Evolutionary conservation across 64 coral and sea anemone genomes (phyloP).

Genomic region (Dendrophyllia cribrosa): DNA sequence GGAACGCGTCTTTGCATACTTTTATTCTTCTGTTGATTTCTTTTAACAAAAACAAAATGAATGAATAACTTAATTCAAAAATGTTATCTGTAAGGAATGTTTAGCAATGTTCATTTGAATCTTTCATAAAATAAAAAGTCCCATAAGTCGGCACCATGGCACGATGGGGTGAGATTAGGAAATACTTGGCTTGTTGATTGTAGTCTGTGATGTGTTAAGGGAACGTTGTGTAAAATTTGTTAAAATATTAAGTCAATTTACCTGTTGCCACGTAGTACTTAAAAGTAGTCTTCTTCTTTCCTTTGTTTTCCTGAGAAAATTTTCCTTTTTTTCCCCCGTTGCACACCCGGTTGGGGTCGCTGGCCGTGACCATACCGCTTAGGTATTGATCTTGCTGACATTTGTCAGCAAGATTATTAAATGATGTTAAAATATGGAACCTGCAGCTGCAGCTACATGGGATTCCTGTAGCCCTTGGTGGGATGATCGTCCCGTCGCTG

Average conservation of each 20-base stretch:
- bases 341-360: background rate
- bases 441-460: background rate
- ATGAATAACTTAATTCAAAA: too few relatives aligned
- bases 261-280: background rate
- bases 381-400: background rate
- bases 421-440: background rate
- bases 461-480: background rate
- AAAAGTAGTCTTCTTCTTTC: background rate
- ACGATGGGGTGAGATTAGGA: too few relatives aligned
- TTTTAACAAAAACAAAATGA: too few relatives aligned
- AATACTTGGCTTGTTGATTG: too few relatives aligned
- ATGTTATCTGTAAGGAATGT: too few relatives aligned
- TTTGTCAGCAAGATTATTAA: background rate
- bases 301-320: background rate
- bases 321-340: background rate
- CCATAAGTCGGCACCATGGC: too few relatives aligned
- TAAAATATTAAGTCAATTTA: too few relatives aligned
- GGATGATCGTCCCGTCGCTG: background rate
- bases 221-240: too few relatives aligned
- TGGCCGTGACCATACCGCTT: background rate
- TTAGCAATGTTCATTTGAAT: too few relatives aligned
- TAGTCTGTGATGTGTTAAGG: too few relatives aligned
- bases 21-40: background rate
- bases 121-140: too few relatives aligned
- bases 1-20: background rate